Percentiles rank a stretch among this genome's conserved stretches.
phyloP scores from a whole-genome alignment of 2,113 vertebrate genomes.

The Ciconia stormi region DNA sequence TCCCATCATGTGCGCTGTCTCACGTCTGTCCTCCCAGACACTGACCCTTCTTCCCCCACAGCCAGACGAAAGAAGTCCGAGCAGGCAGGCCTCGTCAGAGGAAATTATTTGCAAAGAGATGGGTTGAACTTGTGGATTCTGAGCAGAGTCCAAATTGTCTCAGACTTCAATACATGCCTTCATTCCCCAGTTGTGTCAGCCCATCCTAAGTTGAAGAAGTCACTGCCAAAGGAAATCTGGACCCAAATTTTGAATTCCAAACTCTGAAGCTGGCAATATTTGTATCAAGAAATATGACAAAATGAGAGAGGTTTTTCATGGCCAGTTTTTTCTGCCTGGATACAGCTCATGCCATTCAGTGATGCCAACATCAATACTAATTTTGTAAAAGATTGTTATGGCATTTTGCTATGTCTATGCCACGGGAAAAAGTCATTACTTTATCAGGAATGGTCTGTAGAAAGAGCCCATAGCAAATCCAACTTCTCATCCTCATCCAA shows the following conservation, averaged over 20 bases:
- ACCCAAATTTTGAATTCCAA: not conserved
- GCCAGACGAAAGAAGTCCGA: not conserved
- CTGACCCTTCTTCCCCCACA: not conserved
- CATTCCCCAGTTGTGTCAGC: not conserved
- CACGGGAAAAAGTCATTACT: not conserved
- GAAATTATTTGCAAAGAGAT: not conserved
- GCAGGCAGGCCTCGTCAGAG: not conserved
- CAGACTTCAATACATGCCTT: not conserved
- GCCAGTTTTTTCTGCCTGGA: not conserved
- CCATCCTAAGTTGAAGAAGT: not conserved
- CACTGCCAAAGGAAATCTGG: constrained; percentile 38
- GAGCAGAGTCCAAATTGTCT: constrained; percentile 21
- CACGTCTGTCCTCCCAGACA: not conserved
- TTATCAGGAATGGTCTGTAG: not conserved
- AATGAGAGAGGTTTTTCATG: not conserved
- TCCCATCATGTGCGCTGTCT: not conserved
- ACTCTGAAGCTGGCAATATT: not conserved
- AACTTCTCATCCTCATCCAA: not conserved
- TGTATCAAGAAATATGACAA: not conserved
- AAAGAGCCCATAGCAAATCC: not conserved
- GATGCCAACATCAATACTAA: not conserved
- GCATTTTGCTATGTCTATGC: not conserved
- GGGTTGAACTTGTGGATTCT: not conserved
- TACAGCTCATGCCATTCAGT: not conserved
- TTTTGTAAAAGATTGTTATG: not conserved